These are phyloP conservation scores for Allacma fusca DNA, from an alignment of 2,888 invertebrate genomes.

Conservation along the genomic window DNA sequence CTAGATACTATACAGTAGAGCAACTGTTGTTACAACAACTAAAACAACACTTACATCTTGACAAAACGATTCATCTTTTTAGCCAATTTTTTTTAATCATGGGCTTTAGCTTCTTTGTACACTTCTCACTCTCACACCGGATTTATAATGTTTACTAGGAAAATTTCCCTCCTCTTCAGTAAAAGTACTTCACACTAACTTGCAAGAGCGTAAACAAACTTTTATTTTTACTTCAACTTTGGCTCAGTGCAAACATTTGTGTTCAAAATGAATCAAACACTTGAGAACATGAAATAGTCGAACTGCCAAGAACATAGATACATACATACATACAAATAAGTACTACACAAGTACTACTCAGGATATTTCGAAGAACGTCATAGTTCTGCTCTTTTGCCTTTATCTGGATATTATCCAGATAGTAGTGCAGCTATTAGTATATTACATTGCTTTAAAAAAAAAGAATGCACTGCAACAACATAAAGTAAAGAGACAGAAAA, in stretches of 20 bases:
- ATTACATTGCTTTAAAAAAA: background rate
- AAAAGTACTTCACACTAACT: background rate
- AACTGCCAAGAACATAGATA: too few species aligned
- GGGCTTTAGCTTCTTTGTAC: background rate
- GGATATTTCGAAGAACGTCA: too few species aligned
- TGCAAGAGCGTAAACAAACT: background rate
- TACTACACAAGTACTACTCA: too few species aligned
- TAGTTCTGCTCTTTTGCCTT: too few species aligned
- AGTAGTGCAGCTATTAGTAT: background rate
- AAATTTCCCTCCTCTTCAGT: background rate
- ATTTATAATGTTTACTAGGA: constrained; percentile 2
- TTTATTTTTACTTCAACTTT: background rate
- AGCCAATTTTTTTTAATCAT: background rate
- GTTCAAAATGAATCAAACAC: too few species aligned
- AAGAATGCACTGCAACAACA: background rate
- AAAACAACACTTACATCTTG: constrained; percentile 1
- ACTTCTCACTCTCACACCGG: background rate
- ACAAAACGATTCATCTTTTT: constrained; percentile 6
- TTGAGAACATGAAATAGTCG: too few species aligned
- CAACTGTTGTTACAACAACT: background rate
- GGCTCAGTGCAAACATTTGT: too few species aligned
- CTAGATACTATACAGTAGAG: background rate
- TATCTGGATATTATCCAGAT: too few species aligned
- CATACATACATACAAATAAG: too few species aligned
- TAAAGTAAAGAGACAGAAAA: background rate